phyloP scores from a whole-genome alignment of 1,140 invertebrate species.

The Varroa destructor region DNA sequence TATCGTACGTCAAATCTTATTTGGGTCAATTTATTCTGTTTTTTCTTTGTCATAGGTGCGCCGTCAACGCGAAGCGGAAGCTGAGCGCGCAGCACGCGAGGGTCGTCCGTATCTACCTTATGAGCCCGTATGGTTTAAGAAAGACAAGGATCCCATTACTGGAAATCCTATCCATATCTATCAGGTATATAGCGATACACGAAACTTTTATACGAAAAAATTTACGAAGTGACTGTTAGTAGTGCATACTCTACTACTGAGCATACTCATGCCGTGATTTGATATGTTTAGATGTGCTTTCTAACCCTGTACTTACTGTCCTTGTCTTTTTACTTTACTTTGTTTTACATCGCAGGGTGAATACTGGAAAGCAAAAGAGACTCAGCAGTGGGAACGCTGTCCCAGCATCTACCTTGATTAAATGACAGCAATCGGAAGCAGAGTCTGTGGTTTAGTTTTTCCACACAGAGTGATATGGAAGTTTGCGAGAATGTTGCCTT shows the following conservation, averaged over 20 bases:
- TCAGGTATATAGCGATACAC: conserved; percentile 40
- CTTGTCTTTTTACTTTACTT: neutral
- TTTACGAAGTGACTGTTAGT: neutral
- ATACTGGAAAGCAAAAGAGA: conserved; percentile 86
- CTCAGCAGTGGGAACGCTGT: conserved; percentile 74
- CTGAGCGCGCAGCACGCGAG: conserved; percentile 59
- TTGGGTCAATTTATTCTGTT: neutral
- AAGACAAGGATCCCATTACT: conserved; percentile 61
- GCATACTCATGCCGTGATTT: neutral
- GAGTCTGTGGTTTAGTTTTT: too few species aligned
- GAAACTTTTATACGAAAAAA: too few species aligned
- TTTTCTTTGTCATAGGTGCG: conserved; percentile 41
- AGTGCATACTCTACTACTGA: neutral
- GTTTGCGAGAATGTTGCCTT: too few species aligned
- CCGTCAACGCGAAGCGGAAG: conserved; percentile 58
- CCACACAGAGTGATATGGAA: too few species aligned
- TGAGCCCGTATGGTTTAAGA: conserved; percentile 79
- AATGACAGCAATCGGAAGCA: conserved; percentile 25
- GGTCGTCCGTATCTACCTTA: conserved; percentile 59
- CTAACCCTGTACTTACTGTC: neutral
- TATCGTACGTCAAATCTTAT: too few species aligned
- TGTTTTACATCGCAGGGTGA: conserved; percentile 43
- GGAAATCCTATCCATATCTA: conserved; percentile 70
- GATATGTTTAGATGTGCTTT: neutral
- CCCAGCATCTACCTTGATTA: conserved; percentile 64